Evolutionary conservation across 2,888 invertebrate genomes (phyloP).

Genomic region (Trissoscelio sp.): DNA sequence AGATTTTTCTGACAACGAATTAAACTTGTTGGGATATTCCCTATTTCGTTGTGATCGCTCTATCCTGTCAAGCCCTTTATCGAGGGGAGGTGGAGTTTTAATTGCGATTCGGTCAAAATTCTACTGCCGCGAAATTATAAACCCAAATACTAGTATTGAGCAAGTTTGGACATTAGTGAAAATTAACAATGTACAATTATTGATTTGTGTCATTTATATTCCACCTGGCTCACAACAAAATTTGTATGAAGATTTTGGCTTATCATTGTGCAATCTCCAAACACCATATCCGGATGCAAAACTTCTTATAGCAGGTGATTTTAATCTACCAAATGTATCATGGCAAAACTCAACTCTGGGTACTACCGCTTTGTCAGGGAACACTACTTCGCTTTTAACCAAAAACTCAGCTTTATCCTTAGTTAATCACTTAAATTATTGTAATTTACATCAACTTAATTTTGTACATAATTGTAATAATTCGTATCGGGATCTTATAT

Average conservation of each 20-base stretch:
- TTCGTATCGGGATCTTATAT: background rate
- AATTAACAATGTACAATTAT: background rate
- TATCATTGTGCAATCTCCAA: background rate
- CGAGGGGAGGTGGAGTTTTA: slow-evolving; percentile 10
- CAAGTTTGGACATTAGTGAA: background rate
- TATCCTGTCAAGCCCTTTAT: background rate
- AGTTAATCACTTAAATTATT: slow-evolving; percentile 2
- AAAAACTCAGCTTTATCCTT: background rate
- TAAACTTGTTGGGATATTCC: background rate
- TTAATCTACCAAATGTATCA: background rate
- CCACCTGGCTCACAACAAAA: background rate
- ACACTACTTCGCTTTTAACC: background rate
- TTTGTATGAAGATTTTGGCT: slow-evolving; percentile 2
- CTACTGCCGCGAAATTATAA: background rate
- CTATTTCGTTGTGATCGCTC: slow-evolving; percentile 14
- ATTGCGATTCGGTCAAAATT: background rate
- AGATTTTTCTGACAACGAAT: background rate
- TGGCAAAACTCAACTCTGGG: slow-evolving; percentile 18
- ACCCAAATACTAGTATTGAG: background rate
- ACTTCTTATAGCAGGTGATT: slow-evolving; percentile 1
- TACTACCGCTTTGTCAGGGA: background rate
- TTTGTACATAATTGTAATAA: slow-evolving; percentile 2
- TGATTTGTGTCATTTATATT: slow-evolving; percentile 1
- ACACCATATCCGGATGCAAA: background rate
- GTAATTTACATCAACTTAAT: slow-evolving; percentile 27